Evolutionary conservation across 2,797 vertebrate genomes (phyloP).

Genomic region (Mus caroli): DNA sequence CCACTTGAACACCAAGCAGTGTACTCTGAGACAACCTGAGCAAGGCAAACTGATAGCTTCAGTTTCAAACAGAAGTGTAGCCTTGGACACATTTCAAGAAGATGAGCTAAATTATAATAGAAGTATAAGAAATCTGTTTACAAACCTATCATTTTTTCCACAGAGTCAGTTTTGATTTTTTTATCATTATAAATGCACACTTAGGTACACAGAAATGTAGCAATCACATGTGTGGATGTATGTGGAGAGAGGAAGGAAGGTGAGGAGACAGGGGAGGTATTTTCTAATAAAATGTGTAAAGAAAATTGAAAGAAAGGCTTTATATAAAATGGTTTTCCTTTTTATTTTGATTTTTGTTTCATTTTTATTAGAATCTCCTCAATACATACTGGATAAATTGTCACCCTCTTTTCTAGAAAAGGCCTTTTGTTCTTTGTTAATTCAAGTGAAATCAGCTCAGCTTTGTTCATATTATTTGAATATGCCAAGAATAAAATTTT

Average conservation of each 20-base stretch:
- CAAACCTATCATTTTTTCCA: not conserved
- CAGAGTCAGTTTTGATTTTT: not conserved
- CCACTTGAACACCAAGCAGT: not conserved
- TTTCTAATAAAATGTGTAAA: slow-evolving; percentile 33
- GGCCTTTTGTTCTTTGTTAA: slow-evolving; percentile 58
- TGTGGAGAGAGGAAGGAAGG: not conserved
- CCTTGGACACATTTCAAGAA: not conserved
- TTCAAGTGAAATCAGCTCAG: slow-evolving; percentile 61
- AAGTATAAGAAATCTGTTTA: not conserved
- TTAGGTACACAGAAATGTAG: not conserved
- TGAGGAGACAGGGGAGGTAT: not conserved
- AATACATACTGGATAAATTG: slow-evolving; percentile 35
- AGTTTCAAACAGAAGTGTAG: slow-evolving; percentile 17
- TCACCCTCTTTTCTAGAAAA: slow-evolving; percentile 39
- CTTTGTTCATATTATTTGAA: slow-evolving; percentile 47
- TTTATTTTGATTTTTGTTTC: not conserved
- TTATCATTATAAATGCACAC: not conserved
- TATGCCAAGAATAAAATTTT: slow-evolving; percentile 38
- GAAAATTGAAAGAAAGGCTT: not conserved
- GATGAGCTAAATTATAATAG: not conserved
- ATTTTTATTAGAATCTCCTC: not conserved
- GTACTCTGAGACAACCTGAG: not conserved
- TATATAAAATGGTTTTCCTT: slow-evolving; percentile 38
- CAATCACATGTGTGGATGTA: not conserved
- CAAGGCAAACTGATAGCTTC: not conserved